Conservation (phyloP, 2,888 invertebrate species). For the Onthophagus sagittarius region DNA sequence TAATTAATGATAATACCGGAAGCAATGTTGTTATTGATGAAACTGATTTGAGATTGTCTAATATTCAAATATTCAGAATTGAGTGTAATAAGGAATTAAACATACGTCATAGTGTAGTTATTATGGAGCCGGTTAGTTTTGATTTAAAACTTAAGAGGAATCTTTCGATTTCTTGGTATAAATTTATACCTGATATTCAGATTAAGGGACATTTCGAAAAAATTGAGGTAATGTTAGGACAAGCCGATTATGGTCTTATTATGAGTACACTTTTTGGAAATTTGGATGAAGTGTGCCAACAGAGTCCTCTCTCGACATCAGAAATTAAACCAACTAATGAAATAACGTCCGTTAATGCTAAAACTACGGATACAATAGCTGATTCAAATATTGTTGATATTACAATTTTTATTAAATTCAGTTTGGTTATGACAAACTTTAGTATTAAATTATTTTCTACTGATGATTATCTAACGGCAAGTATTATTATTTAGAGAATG, state of each 20-base stretch:
- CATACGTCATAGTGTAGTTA: slow-evolving; percentile 39
- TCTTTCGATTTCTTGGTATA: slow-evolving; percentile 77
- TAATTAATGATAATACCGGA: slow-evolving; percentile 39
- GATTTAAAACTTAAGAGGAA: slow-evolving; percentile 76
- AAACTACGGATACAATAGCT: neutral
- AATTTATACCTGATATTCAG: slow-evolving; percentile 76
- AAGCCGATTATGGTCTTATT: slow-evolving; percentile 80
- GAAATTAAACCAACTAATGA: neutral
- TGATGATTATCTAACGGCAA: slow-evolving; percentile 27
- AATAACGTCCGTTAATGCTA: neutral
- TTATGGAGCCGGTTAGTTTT: slow-evolving; percentile 79
- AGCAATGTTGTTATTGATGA: slow-evolving; percentile 73
- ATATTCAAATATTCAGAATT: slow-evolving; percentile 74
- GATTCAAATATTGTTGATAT: slow-evolving; percentile 32
- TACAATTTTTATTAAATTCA: slow-evolving; percentile 69
- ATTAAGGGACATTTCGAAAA: slow-evolving; percentile 76
- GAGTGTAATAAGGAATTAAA: slow-evolving; percentile 45
- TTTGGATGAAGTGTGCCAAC: no score
- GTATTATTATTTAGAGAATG: no score
- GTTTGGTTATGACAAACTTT: slow-evolving; percentile 81
- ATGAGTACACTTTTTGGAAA: slow-evolving; percentile 59
- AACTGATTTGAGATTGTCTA: slow-evolving; percentile 72
- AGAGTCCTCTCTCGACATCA: neutral
- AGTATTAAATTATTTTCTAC: slow-evolving; percentile 69
- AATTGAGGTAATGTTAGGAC: slow-evolving; percentile 68